Evolutionary conservation across 1,140 invertebrate species (phyloP).

Genomic region (Eubasilissa regina): DNA sequence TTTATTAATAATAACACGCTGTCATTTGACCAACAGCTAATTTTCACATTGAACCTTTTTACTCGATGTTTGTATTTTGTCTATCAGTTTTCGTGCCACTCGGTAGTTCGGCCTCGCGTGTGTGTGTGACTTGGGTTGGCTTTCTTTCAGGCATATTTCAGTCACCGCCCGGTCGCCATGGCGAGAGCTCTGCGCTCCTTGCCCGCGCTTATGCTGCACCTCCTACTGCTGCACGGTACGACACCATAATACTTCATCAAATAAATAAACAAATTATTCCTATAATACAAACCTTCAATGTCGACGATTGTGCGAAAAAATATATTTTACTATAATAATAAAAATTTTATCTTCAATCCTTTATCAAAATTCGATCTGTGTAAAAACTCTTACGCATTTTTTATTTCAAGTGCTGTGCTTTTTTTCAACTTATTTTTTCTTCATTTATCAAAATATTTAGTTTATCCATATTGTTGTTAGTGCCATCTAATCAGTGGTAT

Average conservation of each 20-base stretch:
- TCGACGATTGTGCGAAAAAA: not conserved
- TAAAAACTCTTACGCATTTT: not conserved
- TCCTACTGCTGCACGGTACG: conserved; percentile 57
- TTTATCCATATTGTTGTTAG: too few species aligned
- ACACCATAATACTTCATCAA: conserved; percentile 1
- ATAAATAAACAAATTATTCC: not conserved
- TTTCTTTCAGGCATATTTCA: conserved; percentile 27
- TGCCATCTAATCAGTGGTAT: too few species aligned
- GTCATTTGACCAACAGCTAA: too few species aligned
- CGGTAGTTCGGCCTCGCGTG: conserved; percentile 3
- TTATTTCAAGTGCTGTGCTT: too few species aligned
- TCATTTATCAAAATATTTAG: too few species aligned
- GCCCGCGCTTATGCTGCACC: conserved; percentile 55
- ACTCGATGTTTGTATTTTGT: not conserved
- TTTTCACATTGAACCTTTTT: not conserved
- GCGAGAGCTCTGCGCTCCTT: conserved; percentile 55
- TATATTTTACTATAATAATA: not conserved
- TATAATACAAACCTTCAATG: not conserved
- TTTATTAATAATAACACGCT: too few species aligned
- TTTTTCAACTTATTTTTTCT: too few species aligned
- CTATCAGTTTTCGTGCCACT: conserved; percentile 4
- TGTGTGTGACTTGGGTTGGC: conserved; percentile 23
- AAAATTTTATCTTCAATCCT: not conserved
- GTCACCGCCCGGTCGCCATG: conserved; percentile 54
- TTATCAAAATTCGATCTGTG: not conserved